Evolutionary conservation across 2,888 invertebrate genomes (phyloP), one percentile per base, ranked within the genome.

Genomic region (Meteorus colon): DNA sequence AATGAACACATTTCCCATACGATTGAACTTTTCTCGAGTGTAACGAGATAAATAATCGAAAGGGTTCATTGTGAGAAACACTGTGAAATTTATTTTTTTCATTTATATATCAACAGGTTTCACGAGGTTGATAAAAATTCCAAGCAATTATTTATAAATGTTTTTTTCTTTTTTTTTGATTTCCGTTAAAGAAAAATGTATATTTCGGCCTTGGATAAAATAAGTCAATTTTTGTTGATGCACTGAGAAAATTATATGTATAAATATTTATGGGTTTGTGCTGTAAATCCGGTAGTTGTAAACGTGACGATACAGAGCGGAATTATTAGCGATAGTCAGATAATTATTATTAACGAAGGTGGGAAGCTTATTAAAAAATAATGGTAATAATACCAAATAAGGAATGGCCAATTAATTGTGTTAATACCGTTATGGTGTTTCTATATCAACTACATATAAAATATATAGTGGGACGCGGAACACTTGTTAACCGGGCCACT

Each of bases 401-500:
- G 70, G 68, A 77, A 78, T 74, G 73, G 72, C 73, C 72, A 77
- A 79, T 79, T 82, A 79, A 78, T 79, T 73, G 76, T 66, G 6
- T 19, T 29, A 63, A 55, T 68, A 24, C 73, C 63, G 73, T 76
- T 76, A 72, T 67, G 24, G 59, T 62, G 67, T 78, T 78, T 76
- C 51, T 75, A 75, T 76, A 78, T 78, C 71, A 76, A 69, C 79
- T 77, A 24, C 19, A 19, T 55, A 55, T 19, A 55, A 55, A 19
- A 55, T 41, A 12, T 41, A 41, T 19, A 82, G 81, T 83, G 81
- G 81, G 84, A 84, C 82, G 82, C 85, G 89, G 88, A 85, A 89
- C 85, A 89, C 89, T 89, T 89, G 87, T 80, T 85, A 89, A 88
- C 84, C 86, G 86, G 88, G 88, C 83, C 88, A 85, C 81, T 81